A percentile compares a stretch with the other conserved stretches of the same genome.
Evolutionary conservation across 2,888 invertebrate species (phyloP).

Genomic region (Acrobasis suavella): DNA sequence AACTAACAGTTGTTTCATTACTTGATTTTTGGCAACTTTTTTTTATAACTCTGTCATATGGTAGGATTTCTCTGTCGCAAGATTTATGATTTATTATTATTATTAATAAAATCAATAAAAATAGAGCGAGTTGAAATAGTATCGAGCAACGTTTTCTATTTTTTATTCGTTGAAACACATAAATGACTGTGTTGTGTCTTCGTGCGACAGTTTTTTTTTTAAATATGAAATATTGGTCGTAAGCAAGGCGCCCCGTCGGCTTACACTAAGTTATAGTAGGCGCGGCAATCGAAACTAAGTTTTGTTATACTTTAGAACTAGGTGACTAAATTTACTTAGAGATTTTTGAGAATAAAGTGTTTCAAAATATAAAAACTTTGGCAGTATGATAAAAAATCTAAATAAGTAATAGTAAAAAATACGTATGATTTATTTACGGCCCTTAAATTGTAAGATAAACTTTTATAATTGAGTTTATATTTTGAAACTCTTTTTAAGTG

Average conservation of each 20-base stretch:
- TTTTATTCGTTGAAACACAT: not conserved
- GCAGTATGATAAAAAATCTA: slow-evolving; percentile 1
- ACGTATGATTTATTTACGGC: not conserved
- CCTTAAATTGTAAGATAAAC: not conserved
- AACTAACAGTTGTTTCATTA: too few relatives aligned
- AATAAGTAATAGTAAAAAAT: not conserved
- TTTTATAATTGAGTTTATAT: not conserved
- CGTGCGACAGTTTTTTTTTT: not conserved
- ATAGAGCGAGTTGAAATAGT: too few relatives aligned
- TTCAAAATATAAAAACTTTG: slow-evolving; percentile 9
- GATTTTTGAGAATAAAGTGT: slow-evolving; percentile 3
- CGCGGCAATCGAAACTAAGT: not conserved
- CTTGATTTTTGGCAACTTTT: too few relatives aligned
- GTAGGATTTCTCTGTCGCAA: too few relatives aligned
- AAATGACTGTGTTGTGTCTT: not conserved
- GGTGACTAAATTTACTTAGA: not conserved
- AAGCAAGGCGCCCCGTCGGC: not conserved
- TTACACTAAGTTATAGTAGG: not conserved
- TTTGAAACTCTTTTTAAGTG: slow-evolving; percentile 9
- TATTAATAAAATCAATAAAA: too few relatives aligned
- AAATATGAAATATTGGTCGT: not conserved
- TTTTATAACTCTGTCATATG: too few relatives aligned
- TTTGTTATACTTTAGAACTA: not conserved
- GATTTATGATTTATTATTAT: too few relatives aligned
- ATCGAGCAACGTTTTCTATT: too few relatives aligned